Evolutionary conservation across 1,140 invertebrate species (phyloP), one percentile per base, ranked within the genome.

Genomic region (Heterodera schachtii): DNA sequence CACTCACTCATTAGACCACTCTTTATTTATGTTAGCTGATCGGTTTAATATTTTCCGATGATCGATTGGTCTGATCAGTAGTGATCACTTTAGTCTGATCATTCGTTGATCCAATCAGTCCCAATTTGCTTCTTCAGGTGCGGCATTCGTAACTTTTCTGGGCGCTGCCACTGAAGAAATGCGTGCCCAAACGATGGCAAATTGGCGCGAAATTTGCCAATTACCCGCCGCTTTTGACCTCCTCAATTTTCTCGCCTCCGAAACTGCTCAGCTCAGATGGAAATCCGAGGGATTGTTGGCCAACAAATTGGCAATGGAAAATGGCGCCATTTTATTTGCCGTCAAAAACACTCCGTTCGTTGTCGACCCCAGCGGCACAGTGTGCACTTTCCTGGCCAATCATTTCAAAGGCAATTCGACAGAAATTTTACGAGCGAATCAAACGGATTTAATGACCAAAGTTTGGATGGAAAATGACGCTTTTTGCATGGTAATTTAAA

Each of bases 311-410:
- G 94, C 94, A 21, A 90, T 94, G 75, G 94, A 96, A 91, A 96
- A 96, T 91, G 94, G 94, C 43, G 91, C 95, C 13, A 93, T 94
- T 60, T 93, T 95, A 16, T 88, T 89, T 57, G 81, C 93, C 92
- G 92, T 91, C 67, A 90, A 90, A 43, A 88, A 93, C 52, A 90
- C 91, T 43, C 94, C 96, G 0, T 92, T 97, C 76, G 91, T 98
- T 1, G 92, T 98, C 44, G 97, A 99, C 91, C 95, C 96, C 4
- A 95, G 95, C 5, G 94, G 94, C 4, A 93, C 94, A 57, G 94
- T 95, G 2, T 92, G 93, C 0, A 91, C 93, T 16, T 99, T 97
- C 95, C 90, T 98, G 0, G 93, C n/a, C 74, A 67, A 81, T n/a
- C 78, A 73, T 44, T 86, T 82, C 46, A 73, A 76, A 43, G 52